phyloP scores from a whole-genome alignment of 2,113 vertebrate species.

The Ifrita kowaldi region DNA sequence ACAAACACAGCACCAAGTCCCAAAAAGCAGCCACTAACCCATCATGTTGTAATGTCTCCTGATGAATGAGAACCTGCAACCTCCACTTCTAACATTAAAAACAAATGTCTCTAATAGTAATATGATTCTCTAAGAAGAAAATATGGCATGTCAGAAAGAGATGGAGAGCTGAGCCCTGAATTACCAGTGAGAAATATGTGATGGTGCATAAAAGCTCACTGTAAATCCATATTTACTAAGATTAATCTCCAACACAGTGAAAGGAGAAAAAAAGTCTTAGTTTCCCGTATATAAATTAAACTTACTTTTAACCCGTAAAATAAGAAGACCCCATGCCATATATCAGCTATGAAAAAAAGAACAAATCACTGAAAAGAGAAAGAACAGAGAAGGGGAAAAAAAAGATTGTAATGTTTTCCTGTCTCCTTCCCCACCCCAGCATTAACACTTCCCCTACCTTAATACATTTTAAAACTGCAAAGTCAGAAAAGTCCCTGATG shows the following conservation, averaged over 20 bases:
- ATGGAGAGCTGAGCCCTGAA: neutral
- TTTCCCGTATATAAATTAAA: neutral
- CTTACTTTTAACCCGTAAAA: neutral
- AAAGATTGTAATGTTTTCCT: neutral
- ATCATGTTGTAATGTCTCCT: neutral
- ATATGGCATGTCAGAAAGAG: neutral
- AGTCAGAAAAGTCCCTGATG: neutral
- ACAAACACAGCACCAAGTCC: neutral
- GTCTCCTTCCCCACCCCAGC: neutral
- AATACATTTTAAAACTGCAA: neutral
- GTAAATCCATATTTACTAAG: neutral
- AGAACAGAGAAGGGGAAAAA: neutral
- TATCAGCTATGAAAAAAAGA: neutral
- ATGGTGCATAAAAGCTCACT: neutral
- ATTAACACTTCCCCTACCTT: neutral
- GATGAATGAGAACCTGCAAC: neutral
- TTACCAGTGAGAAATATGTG: neutral
- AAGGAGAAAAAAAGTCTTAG: neutral
- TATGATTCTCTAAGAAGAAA: neutral
- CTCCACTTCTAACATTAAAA: neutral
- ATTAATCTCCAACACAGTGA: neutral
- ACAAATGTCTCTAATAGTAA: neutral
- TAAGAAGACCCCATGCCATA: rapidly evolving
- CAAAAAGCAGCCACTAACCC: neutral
- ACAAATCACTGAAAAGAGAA: neutral